phyloP scores from a whole-genome alignment of 2,113 vertebrate genomes.

The Austrofundulus limnaeus region DNA sequence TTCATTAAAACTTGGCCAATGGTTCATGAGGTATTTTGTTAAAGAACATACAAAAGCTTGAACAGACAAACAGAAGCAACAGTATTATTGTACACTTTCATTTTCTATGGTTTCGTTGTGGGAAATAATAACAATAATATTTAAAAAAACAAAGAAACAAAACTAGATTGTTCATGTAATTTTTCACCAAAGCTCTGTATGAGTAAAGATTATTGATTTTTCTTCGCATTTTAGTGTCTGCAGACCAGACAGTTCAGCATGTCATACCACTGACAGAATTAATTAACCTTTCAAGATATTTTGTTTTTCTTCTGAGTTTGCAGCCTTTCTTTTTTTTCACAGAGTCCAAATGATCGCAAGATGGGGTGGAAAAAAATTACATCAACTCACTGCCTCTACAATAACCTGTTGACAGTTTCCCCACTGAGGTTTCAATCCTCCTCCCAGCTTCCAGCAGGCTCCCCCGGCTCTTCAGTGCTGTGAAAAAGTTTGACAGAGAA shows the following conservation, averaged over 20 bases:
- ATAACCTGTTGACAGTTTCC: slow-evolving; percentile 26
- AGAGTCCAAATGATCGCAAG: background rate
- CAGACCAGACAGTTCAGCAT: background rate
- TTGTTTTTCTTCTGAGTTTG: background rate
- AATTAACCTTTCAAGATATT: background rate
- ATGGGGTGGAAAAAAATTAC: background rate
- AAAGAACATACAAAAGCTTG: too few relatives aligned
- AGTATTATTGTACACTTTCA: background rate
- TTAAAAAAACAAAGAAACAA: background rate
- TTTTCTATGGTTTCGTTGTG: background rate
- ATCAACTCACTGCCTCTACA: slow-evolving; percentile 8
- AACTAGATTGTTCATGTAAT: background rate
- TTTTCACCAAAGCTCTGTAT: background rate
- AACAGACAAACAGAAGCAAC: background rate
- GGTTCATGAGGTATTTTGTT: too few relatives aligned
- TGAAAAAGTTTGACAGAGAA: slow-evolving; percentile 26
- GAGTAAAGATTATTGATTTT: background rate
- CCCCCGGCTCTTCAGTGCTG: slow-evolving; percentile 23
- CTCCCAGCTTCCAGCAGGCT: background rate
- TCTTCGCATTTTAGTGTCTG: slow-evolving; percentile 3
- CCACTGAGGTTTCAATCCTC: slow-evolving; percentile 23
- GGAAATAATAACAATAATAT: background rate
- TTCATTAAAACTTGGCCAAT: too few relatives aligned
- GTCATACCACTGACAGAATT: background rate
- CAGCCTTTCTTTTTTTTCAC: background rate